These are phyloP conservation scores for Pentalonia nigronervosa DNA, from an alignment of 1,140 invertebrate genomes.

Conservation along the genomic window DNA sequence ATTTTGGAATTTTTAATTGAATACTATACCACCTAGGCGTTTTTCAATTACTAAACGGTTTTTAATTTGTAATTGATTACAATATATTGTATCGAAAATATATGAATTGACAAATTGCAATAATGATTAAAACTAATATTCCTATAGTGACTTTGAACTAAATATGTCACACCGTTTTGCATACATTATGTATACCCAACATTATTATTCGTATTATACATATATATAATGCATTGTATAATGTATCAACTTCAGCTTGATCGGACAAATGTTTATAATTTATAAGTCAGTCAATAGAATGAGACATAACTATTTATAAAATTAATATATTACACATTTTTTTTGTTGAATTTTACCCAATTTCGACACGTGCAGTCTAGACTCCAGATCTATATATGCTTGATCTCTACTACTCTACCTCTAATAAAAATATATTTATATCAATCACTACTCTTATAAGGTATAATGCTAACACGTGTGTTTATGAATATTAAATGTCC, in stretches of 20 bases:
- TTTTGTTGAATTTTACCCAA: not conserved
- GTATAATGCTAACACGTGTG: not conserved
- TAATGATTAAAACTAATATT: not conserved
- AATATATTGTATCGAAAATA: constrained; percentile 19
- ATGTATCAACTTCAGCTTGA: not conserved
- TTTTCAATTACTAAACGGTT: no score
- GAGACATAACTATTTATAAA: not conserved
- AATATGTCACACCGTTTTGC: not conserved
- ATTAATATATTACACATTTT: not conserved
- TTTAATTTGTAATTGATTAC: not conserved
- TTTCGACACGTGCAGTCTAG: not conserved
- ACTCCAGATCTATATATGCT: not conserved
- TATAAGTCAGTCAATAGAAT: not conserved
- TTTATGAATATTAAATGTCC: not conserved
- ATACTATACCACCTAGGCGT: no score
- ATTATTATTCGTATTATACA: not conserved
- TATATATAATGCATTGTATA: not conserved
- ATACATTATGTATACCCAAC: not conserved
- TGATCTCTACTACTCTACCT: not conserved
- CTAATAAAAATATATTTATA: not conserved
- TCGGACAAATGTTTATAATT: not conserved
- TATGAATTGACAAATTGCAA: not conserved
- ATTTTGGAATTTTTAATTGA: no score
- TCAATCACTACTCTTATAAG: not conserved
- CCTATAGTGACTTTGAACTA: not conserved